These are phyloP conservation scores for Morone chrysops DNA, from an alignment of 2,113 vertebrate genomes.

Conservation along the genomic window DNA sequence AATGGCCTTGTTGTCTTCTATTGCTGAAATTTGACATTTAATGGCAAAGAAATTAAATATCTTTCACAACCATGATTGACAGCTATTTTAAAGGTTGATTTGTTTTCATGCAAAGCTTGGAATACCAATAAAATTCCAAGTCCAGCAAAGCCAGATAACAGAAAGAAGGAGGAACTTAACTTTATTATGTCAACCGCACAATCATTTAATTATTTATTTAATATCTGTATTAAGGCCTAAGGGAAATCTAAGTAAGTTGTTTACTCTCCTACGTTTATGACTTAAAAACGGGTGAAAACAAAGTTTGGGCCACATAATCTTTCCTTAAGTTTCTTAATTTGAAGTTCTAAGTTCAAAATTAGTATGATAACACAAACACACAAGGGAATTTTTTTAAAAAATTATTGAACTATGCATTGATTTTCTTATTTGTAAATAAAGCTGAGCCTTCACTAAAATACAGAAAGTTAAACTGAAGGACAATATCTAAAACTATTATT, in stretches of 20 bases:
- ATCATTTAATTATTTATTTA: not conserved
- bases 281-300: too few species aligned
- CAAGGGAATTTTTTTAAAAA: too few species aligned
- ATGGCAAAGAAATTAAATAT: not conserved
- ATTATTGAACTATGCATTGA: not conserved
- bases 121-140: not conserved
- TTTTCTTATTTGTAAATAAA: not conserved
- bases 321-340: not conserved
- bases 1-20: not conserved
- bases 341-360: too few species aligned
- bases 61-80: not conserved
- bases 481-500: not conserved
- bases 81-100: not conserved
- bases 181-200: not conserved
- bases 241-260: too few species aligned
- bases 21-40: constrained; percentile 25
- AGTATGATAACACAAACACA: too few species aligned
- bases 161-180: not conserved
- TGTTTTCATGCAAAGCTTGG: not conserved
- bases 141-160: not conserved
- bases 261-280: too few species aligned
- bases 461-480: not conserved
- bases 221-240: too few species aligned
- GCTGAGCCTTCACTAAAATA: not conserved
- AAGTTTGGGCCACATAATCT: too few species aligned